Evolutionary conservation across 2,113 vertebrate genomes (phyloP).

Genomic region (Nymphicus hollandicus): DNA sequence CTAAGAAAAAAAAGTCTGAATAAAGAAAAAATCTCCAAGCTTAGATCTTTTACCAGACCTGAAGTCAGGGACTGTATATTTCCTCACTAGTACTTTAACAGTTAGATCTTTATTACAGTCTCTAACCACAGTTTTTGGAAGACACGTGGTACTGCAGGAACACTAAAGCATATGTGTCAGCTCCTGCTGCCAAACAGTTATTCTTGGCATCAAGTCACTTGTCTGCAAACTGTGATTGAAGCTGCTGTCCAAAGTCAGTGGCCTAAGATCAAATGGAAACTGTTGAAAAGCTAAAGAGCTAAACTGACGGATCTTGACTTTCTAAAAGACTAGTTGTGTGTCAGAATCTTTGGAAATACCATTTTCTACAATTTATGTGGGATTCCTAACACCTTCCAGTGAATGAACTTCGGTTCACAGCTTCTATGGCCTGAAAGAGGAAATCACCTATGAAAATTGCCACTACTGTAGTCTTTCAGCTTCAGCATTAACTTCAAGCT

Average conservation of each 20-base stretch:
- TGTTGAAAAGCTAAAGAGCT: constrained; percentile 5
- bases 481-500: neutral
- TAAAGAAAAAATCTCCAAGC: neutral
- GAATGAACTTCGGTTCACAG: neutral
- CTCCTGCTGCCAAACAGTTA: constrained; percentile 48
- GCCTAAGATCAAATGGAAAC: constrained; percentile 23
- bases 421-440: neutral
- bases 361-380: neutral
- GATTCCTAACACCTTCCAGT: neutral
- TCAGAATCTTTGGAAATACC: neutral
- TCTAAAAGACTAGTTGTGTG: neutral
- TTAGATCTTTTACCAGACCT: constrained; percentile 18
- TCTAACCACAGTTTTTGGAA: constrained; percentile 52
- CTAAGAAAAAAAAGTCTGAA: neutral
- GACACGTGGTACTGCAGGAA: neutral
- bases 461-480: neutral
- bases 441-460: neutral
- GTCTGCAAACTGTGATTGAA: constrained; percentile 39
- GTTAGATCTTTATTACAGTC: neutral
- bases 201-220: constrained; percentile 51
- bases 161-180: neutral
- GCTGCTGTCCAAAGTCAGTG: constrained; percentile 14
- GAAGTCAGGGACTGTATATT: neutral
- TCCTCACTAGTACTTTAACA: neutral
- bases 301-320: neutral